Conservation (phyloP, 2,888 invertebrate genomes). For the Eulithis testata region DNA sequence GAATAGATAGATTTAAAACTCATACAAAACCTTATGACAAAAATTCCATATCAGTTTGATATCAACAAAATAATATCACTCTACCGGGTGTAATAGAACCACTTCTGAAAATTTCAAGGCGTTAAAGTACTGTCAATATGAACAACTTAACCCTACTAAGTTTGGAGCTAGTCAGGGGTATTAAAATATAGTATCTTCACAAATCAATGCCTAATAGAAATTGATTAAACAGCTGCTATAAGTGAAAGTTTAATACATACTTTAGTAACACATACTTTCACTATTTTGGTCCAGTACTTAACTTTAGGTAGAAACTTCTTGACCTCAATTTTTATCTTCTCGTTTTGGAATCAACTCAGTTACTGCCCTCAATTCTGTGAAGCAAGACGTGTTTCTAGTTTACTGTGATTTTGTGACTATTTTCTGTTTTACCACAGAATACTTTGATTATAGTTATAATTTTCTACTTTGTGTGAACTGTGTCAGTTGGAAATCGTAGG, state of each 20-base stretch:
- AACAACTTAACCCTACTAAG: too few relatives aligned
- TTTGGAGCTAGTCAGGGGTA: too few relatives aligned
- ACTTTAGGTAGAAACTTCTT: not conserved
- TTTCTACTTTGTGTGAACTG: too few relatives aligned
- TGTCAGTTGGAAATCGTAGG: not conserved
- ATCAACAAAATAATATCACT: too few relatives aligned
- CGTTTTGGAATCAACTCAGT: slow-evolving; percentile 4
- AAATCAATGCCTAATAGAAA: not conserved
- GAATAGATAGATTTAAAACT: too few relatives aligned
- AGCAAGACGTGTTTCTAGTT: not conserved
- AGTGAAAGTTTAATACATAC: slow-evolving; percentile 9
- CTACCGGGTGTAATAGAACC: too few relatives aligned
- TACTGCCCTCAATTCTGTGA: slow-evolving; percentile 11
- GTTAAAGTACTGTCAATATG: too few relatives aligned
- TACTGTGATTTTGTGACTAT: not conserved
- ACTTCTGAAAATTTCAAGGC: too few relatives aligned
- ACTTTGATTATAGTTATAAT: not conserved
- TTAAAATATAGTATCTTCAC: too few relatives aligned
- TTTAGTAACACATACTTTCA: slow-evolving; percentile 15
- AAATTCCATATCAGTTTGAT: too few relatives aligned
- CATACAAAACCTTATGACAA: too few relatives aligned
- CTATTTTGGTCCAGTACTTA: slow-evolving; percentile 4
- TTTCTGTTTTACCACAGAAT: not conserved
- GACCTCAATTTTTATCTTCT: slow-evolving; percentile 9
- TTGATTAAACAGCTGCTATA: not conserved